These are phyloP conservation scores for Hyles euphorbiae DNA, from an alignment of 1,140 invertebrate species.

Conservation along the genomic window DNA sequence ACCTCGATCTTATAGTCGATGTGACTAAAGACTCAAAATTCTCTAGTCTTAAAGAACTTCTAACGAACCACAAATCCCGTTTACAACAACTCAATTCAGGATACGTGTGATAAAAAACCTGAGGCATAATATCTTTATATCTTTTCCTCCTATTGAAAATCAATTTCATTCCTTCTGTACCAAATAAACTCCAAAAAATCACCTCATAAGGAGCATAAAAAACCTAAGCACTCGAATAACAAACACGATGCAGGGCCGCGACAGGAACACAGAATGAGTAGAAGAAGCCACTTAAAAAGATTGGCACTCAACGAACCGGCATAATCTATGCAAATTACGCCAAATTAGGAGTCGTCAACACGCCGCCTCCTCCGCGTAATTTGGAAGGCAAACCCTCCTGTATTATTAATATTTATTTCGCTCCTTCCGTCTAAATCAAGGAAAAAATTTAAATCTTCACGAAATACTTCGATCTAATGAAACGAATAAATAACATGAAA, in stretches of 20 bases:
- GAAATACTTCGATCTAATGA: slow-evolving; percentile 60
- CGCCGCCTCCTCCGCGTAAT: slow-evolving; percentile 55
- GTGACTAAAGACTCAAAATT: no score
- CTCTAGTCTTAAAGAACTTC: no score
- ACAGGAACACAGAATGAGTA: slow-evolving; percentile 63
- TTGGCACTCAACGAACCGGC: slow-evolving; percentile 72
- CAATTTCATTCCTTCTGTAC: no score
- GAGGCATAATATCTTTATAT: no score
- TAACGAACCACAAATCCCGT: no score
- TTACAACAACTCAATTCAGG: no score
- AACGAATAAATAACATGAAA: slow-evolving; percentile 38
- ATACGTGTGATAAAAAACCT: no score
- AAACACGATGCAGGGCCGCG: slow-evolving; percentile 54
- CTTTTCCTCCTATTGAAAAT: no score
- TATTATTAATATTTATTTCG: slow-evolving; percentile 75
- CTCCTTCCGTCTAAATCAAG: slow-evolving; percentile 55
- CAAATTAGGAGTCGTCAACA: slow-evolving; percentile 74
- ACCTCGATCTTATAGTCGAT: no score
- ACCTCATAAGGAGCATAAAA: slow-evolving; percentile 35
- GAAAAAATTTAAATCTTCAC: slow-evolving; percentile 53
- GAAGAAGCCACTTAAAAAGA: slow-evolving; percentile 72
- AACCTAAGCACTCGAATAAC: slow-evolving; percentile 49
- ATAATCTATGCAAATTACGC: slow-evolving; percentile 74
- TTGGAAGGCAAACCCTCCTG: slow-evolving; percentile 69
- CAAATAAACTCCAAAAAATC: slow-evolving; percentile 12